phyloP scores from a whole-genome alignment of 2,797 vertebrate genomes.

The Manis pentadactyla region DNA sequence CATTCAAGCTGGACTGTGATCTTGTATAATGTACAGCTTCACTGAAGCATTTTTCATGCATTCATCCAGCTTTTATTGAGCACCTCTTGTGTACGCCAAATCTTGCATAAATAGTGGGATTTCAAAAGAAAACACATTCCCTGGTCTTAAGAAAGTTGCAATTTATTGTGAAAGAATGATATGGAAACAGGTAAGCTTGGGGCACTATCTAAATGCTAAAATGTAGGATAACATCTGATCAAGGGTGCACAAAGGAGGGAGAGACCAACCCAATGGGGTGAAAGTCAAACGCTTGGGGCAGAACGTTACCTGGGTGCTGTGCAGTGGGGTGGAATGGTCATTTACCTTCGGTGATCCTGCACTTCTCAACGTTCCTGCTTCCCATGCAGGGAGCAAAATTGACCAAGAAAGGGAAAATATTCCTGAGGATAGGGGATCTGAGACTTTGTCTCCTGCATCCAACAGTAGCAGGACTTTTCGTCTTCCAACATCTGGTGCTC shows the following conservation, averaged over 20 bases:
- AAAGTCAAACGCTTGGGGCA: not conserved
- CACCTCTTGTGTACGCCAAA: not conserved
- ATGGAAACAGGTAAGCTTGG: not conserved
- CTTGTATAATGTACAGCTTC: not conserved
- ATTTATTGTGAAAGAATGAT: not conserved
- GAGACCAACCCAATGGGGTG: not conserved
- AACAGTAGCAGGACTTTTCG: not conserved
- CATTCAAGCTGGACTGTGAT: not conserved
- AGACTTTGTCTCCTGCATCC: not conserved
- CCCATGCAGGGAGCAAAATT: not conserved
- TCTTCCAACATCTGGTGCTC: not conserved
- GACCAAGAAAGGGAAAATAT: not conserved
- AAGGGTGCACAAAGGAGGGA: not conserved
- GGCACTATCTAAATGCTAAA: not conserved
- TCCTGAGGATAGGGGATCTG: not conserved
- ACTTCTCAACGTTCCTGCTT: not conserved
- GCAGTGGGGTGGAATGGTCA: rapidly evolving
- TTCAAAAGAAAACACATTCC: not conserved
- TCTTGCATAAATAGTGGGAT: not conserved
- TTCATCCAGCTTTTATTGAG: not conserved
- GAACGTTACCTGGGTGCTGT: too few species aligned
- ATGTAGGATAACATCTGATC: not conserved
- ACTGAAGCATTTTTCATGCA: not conserved
- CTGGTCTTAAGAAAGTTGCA: not conserved
- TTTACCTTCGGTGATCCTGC: too few species aligned